These are phyloP conservation scores for Pollenia angustigena DNA, from an alignment of 2,888 invertebrate species.

Conservation along the genomic window DNA sequence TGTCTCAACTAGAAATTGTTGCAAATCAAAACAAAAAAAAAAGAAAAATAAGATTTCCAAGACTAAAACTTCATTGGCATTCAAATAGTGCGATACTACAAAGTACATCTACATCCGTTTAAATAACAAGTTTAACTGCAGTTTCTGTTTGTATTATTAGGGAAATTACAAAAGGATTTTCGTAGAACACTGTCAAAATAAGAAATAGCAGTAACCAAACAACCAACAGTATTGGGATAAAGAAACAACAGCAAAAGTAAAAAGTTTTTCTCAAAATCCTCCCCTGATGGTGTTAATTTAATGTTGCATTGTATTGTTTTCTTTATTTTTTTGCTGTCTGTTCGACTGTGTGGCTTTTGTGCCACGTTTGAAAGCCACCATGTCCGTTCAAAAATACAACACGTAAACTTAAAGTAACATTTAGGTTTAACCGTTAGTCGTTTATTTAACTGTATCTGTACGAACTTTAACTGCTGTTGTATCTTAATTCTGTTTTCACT, in stretches of 20 bases:
- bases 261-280: slow-evolving; percentile 51
- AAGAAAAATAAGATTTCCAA: slow-evolving; percentile 25
- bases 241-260: slow-evolving; percentile 14
- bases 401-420: slow-evolving; percentile 51
- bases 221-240: slow-evolving; percentile 8
- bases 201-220: slow-evolving; percentile 28
- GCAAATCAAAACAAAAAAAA: slow-evolving; percentile 20
- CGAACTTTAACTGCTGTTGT: slow-evolving; percentile 25
- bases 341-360: slow-evolving; percentile 4
- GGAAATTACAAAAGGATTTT: slow-evolving; percentile 64
- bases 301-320: slow-evolving; percentile 54
- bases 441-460: slow-evolving; percentile 23
- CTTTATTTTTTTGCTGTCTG: slow-evolving; percentile 14
- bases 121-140: slow-evolving; percentile 56
- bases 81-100: slow-evolving; percentile 55
- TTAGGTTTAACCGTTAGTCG: slow-evolving; percentile 45
- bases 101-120: slow-evolving; percentile 47
- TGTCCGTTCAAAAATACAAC: slow-evolving; percentile 53
- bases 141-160: slow-evolving; percentile 59
- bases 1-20: slow-evolving; percentile 56
- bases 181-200: slow-evolving; percentile 40
- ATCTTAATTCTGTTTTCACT: neutral
- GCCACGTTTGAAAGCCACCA: slow-evolving; percentile 58
- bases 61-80: slow-evolving; percentile 70
- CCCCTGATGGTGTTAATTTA: slow-evolving; percentile 68